These are phyloP conservation scores for Mustela lutreola DNA, from an alignment of 2,113 vertebrate genomes.

Conservation along the genomic window DNA sequence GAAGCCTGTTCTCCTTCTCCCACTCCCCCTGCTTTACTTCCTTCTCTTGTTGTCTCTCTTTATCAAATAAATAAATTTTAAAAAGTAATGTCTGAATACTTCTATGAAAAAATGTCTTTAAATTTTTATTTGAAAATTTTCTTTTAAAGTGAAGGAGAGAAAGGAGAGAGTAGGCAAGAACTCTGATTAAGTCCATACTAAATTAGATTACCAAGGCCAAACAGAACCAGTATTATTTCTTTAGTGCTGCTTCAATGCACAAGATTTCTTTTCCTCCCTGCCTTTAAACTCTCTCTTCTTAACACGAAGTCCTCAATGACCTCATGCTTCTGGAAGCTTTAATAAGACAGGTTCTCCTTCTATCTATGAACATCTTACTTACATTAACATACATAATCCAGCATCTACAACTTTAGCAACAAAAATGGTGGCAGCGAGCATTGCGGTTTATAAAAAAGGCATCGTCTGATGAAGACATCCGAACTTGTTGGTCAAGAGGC, in stretches of 20 bases:
- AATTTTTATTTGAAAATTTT: not conserved
- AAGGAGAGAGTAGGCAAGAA: not conserved
- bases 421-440: not conserved
- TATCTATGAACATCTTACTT: not conserved
- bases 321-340: not conserved
- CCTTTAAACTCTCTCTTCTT: not conserved
- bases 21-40: too few relatives aligned
- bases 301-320: not conserved
- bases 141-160: not conserved
- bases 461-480: not conserved
- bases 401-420: not conserved
- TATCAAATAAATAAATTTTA: too few relatives aligned
- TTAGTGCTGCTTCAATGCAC: not conserved
- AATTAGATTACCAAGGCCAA: not conserved
- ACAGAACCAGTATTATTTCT: not conserved
- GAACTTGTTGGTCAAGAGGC: not conserved
- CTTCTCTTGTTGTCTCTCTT: too few relatives aligned
- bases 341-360: not conserved
- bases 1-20: too few relatives aligned
- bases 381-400: not conserved
- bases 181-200: not conserved
- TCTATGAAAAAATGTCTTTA: not conserved
- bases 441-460: not conserved
- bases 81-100: conserved; percentile 5
- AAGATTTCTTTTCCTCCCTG: not conserved